Evolutionary conservation across 2,797 vertebrate species (phyloP).

Genomic region (Esox masquinongy): DNA sequence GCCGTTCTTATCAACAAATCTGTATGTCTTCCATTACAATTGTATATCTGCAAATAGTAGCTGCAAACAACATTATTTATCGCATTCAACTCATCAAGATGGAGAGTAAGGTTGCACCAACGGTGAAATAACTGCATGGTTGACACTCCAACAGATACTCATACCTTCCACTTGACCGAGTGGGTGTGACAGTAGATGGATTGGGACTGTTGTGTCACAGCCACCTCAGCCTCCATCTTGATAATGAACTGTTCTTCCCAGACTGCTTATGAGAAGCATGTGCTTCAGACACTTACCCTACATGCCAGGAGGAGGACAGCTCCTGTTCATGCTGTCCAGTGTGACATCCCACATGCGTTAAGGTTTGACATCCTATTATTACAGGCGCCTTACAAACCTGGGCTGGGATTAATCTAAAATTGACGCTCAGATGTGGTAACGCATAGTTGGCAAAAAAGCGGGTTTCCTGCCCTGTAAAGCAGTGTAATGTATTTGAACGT

Average conservation of each 20-base stretch:
- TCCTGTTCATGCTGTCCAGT: neutral
- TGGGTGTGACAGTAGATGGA: constrained; percentile 46
- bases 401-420: neutral
- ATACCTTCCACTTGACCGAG: constrained; percentile 37
- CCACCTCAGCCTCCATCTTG: neutral
- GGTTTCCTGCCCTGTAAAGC: neutral
- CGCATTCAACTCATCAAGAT: constrained; percentile 51
- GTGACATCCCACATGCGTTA: neutral
- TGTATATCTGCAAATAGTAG: constrained; percentile 65
- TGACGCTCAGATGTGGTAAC: neutral
- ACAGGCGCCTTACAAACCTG: neutral
- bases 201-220: constrained; percentile 17
- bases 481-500: neutral
- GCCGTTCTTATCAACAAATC: constrained; percentile 43
- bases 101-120: constrained; percentile 40
- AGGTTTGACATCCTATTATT: constrained; percentile 10
- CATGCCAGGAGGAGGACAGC: neutral
- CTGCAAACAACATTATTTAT: constrained; percentile 58
- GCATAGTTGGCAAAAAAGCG: neutral
- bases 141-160: neutral
- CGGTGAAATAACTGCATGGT: constrained; percentile 28
- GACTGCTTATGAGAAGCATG: constrained; percentile 36
- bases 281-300: neutral
- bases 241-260: constrained; percentile 23
- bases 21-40: no score